Conservation (phyloP, 2,797 vertebrate species). For the Dendrocincla fuliginosa region DNA sequence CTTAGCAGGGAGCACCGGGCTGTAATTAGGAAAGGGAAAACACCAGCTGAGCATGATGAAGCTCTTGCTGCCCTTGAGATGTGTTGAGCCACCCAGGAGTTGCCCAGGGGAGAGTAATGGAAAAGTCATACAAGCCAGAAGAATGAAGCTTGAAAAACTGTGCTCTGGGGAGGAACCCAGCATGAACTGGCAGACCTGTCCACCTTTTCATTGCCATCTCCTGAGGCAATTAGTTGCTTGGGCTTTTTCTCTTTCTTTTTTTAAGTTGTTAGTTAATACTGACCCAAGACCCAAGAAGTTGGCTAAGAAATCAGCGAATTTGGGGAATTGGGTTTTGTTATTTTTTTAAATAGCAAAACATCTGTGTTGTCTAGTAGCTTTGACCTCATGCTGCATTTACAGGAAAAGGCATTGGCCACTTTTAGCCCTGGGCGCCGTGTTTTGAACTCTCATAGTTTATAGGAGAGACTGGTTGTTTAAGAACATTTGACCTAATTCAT, state of each 20-base stretch:
- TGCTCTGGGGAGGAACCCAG: neutral
- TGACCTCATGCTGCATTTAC: constrained; percentile 21
- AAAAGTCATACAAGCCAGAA: neutral
- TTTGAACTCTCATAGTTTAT: constrained; percentile 33
- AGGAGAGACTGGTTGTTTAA: constrained; percentile 10
- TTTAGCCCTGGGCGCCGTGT: neutral
- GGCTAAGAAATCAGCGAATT: neutral
- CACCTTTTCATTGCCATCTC: neutral
- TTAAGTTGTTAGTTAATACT: neutral
- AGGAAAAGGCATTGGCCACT: neutral
- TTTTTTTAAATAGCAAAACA: neutral
- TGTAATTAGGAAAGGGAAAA: constrained; percentile 64
- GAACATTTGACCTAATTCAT: neutral
- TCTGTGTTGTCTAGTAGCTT: neutral
- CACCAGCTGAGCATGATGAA: neutral
- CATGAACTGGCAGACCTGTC: neutral
- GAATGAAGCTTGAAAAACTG: neutral
- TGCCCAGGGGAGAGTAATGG: constrained; percentile 19
- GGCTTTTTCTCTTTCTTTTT: neutral
- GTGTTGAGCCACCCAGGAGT: constrained; percentile 14
- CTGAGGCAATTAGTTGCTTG: neutral
- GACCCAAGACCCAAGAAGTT: neutral
- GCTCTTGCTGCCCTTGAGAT: neutral
- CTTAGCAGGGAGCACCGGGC: neutral
- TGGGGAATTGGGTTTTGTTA: neutral